phyloP scores from a whole-genome alignment of 2,797 vertebrate species.

The Harpagifer antarcticus region DNA sequence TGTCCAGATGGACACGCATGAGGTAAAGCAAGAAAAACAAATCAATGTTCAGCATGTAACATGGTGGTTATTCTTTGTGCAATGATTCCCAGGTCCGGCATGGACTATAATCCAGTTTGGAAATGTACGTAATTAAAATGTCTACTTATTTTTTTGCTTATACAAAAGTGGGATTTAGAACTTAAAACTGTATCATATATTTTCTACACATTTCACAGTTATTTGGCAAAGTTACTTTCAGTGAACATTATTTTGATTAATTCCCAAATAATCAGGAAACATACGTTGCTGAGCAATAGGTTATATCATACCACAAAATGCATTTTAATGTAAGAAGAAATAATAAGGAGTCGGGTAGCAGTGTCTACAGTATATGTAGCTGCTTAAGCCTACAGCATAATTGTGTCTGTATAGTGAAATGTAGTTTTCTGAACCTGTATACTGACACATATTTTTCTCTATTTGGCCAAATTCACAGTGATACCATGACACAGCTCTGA shows the following conservation, averaged over 20 bases:
- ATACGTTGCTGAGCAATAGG: neutral
- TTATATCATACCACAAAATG: neutral
- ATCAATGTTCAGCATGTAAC: neutral
- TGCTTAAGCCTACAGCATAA: neutral
- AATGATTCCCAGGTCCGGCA: neutral
- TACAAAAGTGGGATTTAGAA: no score
- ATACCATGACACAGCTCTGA: slow-evolving; percentile 23
- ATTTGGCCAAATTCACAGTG: slow-evolving; percentile 9
- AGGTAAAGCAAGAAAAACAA: neutral
- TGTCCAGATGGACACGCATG: neutral
- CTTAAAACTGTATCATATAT: no score
- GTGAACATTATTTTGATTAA: neutral
- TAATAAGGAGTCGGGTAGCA: neutral
- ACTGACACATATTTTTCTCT: neutral
- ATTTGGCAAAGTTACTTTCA: neutral
- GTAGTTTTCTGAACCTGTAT: neutral
- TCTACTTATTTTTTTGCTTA: neutral
- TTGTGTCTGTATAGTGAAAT: neutral
- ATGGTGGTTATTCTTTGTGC: neutral
- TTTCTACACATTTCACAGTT: neutral
- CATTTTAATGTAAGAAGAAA: neutral
- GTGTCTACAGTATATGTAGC: neutral
- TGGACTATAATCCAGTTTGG: neutral
- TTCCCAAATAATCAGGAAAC: neutral
- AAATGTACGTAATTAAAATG: no score